Percentiles rank a stretch among this genome's conserved stretches.
Evolutionary conservation across 1,140 invertebrate genomes (phyloP).

Genomic region (Eriocheir sinensis): DNA sequence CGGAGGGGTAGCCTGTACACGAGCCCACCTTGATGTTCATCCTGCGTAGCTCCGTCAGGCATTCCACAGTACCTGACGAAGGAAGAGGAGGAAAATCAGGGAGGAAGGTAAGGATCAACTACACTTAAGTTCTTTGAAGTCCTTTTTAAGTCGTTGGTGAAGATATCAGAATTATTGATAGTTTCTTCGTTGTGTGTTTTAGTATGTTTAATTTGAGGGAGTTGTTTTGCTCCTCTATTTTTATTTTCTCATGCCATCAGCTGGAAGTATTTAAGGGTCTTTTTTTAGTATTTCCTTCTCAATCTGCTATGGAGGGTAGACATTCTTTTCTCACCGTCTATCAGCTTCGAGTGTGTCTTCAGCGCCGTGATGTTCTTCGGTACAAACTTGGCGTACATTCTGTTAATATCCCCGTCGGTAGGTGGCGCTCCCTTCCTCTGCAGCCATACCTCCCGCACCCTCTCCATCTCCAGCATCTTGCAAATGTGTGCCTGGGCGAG

Average conservation of each 20-base stretch:
- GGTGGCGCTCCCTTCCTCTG: conserved; percentile 61
- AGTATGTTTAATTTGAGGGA: too few relatives aligned
- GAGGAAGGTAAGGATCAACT: background rate
- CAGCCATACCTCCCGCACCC: conserved; percentile 73
- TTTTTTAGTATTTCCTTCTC: too few relatives aligned
- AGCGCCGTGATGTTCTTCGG: conserved; percentile 72
- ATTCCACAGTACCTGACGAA: conserved; percentile 61
- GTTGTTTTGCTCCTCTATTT: too few relatives aligned
- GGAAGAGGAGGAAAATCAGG: background rate
- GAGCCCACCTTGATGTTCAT: conserved; percentile 69
- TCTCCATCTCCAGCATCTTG: conserved; percentile 78
- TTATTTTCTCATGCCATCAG: too few relatives aligned
- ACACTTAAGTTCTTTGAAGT: background rate
- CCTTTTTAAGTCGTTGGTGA: background rate
- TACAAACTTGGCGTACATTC: conserved; percentile 79
- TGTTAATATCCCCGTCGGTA: conserved; percentile 75
- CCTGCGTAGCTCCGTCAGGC: conserved; percentile 31
- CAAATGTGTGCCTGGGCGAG: conserved; percentile 77
- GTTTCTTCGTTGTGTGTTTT: background rate
- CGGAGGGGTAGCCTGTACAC: conserved; percentile 62
- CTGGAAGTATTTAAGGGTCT: too few relatives aligned
- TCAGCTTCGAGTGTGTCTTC: conserved; percentile 65
- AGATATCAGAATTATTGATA: background rate
- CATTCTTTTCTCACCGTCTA: conserved; percentile 58
- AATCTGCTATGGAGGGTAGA: background rate